Base-by-base conservation (phyloP, 2,113 vertebrate species). In the Thalassarche chlororhynchos region DNA sequence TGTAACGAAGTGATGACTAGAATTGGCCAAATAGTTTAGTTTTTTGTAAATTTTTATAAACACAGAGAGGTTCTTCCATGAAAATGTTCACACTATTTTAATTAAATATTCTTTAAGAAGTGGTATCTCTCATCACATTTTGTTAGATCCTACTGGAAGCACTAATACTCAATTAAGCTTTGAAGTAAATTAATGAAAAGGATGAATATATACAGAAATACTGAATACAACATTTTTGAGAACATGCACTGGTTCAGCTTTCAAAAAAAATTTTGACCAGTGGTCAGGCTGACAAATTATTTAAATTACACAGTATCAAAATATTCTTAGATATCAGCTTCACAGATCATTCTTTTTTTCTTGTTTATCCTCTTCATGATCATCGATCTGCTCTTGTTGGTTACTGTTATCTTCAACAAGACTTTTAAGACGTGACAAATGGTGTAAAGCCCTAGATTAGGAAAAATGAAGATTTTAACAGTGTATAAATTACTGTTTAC, bases 391-490 rank as follows among this genome's bases (percentile, higher is more conserved):
- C 28, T 90, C 64, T 34, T 94, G 82, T 83, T 89, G 98, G 55
- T 84, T 84, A n/a, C 86, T 87, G 57, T 90, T 94, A 70, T 98
- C 98, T 71, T 98, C 98, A 71, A 98, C 98, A 25, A 98, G 96
- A n/a, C 97, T 97, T 89, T 98, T 98, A 51, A 99, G 98, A 57
- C 94, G 95, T 34, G 96, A 98, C 79, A 99, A 98, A 95, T 98
- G 98, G 42, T 98, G 98, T 90, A 99, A 97, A 87, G 98, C 98
- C 96, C 99, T 99, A 92, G 28, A 95, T 84, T 32, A 84, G 89
- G 95, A 96, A 89, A 78, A 86, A 58, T 46, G 8, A 86, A 90
- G 20, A 95, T 15, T 21, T 87, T 80, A 89, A 81, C 68, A 49
- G 62, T 60, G 10, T 28, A 9, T 32, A 17, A 17, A 58, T 66